These are phyloP conservation scores for Rhizoglyphus robini DNA, from an alignment of 1,140 invertebrate genomes.

Conservation along the genomic window DNA sequence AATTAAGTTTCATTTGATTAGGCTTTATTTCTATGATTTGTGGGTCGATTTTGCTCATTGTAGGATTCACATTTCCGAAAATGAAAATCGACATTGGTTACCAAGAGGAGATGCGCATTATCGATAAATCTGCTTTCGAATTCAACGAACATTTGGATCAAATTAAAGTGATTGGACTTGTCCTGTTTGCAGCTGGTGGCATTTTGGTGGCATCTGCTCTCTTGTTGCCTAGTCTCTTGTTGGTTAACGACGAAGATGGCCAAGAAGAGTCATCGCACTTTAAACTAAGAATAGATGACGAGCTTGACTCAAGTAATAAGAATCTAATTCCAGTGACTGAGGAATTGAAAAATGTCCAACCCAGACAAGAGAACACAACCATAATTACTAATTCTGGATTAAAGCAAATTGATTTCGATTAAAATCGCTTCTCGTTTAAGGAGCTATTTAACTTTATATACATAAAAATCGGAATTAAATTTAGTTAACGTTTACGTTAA, in stretches of 20 bases:
- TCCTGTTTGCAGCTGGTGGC: slow-evolving; percentile 41
- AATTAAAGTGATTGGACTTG: slow-evolving; percentile 40
- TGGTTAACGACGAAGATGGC: slow-evolving; percentile 31
- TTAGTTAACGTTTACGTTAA: too few relatives aligned
- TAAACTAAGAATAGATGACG: slow-evolving; percentile 17
- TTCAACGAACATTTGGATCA: slow-evolving; percentile 42
- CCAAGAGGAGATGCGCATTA: slow-evolving; percentile 35
- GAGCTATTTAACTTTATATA: too few relatives aligned
- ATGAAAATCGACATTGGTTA: slow-evolving; percentile 35
- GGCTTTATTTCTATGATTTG: slow-evolving; percentile 37
- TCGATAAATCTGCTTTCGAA: slow-evolving; percentile 36
- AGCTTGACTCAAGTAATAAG: not conserved
- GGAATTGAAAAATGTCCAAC: slow-evolving; percentile 25
- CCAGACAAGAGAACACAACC: slow-evolving; percentile 13
- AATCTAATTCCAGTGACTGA: slow-evolving; percentile 25
- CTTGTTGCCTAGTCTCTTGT: slow-evolving; percentile 38
- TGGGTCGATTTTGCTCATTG: slow-evolving; percentile 38
- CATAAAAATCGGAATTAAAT: too few relatives aligned
- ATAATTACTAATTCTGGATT: not conserved
- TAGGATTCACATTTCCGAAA: slow-evolving; percentile 40
- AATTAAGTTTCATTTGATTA: not conserved
- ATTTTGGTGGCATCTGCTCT: slow-evolving; percentile 37
- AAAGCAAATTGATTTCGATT: not conserved
- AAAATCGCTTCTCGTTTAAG: too few relatives aligned
- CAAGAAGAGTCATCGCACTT: slow-evolving; percentile 18